A percentile compares a stretch with the other conserved stretches of the same genome.
These are phyloP conservation scores for Gyrodactylus bullatarudis DNA, from an alignment of 1,140 invertebrate species.

Conservation along the genomic window DNA sequence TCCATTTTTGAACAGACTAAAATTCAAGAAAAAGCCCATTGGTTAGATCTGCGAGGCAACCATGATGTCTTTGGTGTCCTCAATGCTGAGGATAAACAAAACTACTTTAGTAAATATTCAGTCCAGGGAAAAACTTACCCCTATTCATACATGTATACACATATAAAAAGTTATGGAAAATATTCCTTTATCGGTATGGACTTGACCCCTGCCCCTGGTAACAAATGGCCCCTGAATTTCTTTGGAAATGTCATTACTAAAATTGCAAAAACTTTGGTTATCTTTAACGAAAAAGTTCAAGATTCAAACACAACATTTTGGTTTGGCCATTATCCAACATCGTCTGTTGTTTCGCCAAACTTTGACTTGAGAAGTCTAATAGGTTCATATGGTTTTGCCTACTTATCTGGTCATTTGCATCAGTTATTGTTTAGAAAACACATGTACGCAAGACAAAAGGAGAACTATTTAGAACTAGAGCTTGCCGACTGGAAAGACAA, in stretches of 20 bases:
- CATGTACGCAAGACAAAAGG: conserved; percentile 49
- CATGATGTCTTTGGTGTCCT: background rate
- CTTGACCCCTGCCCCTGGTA: conserved; percentile 44
- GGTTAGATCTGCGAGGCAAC: background rate
- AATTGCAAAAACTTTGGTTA: conserved; percentile 6
- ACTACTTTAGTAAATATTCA: conserved; percentile 31
- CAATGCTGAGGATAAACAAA: background rate
- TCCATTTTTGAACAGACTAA: background rate
- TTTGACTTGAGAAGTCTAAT: conserved; percentile 20
- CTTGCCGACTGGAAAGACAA: conserved; percentile 70
- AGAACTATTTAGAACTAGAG: conserved; percentile 55
- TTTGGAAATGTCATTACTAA: conserved; percentile 34
- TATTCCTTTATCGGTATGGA: conserved; percentile 48
- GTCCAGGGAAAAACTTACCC: conserved; percentile 34
- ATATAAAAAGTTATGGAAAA: conserved; percentile 22
- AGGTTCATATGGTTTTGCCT: conserved; percentile 26
- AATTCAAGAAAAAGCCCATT: background rate
- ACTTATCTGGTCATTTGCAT: conserved; percentile 70
- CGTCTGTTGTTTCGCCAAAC: conserved; percentile 35
- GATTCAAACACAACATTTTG: conserved; percentile 32
- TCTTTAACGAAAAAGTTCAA: conserved; percentile 9
- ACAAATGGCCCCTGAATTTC: conserved; percentile 58
- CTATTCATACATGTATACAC: conserved; percentile 38
- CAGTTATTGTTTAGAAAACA: conserved; percentile 37
- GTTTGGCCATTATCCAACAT: conserved; percentile 75